These are phyloP conservation scores for Azorinus chamasolen DNA, from an alignment of 2,888 invertebrate genomes.

Conservation along the genomic window DNA sequence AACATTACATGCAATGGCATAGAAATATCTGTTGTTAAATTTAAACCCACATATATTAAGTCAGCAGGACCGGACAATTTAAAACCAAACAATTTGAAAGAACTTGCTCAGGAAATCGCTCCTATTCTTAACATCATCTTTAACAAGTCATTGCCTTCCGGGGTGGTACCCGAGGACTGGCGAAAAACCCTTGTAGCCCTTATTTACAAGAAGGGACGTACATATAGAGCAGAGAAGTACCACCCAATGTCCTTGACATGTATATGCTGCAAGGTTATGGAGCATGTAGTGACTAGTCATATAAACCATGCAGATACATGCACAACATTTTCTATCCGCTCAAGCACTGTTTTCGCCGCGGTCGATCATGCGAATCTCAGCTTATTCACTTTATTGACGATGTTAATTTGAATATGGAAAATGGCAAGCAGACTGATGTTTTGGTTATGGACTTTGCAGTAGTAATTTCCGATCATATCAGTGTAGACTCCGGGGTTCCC, in stretches of 20 bases:
- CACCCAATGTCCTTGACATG: not conserved
- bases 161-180: conserved; percentile 9
- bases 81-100: not conserved
- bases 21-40: too few relatives aligned
- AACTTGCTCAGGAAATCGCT: not conserved
- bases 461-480: not conserved
- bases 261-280: not conserved
- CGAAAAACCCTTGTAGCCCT: not conserved
- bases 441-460: not conserved
- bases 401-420: not conserved
- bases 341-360: not conserved
- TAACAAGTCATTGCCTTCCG: conserved; percentile 5
- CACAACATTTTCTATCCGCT: conserved; percentile 8
- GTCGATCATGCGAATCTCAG: not conserved
- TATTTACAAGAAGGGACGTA: not conserved
- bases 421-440: not conserved
- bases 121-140: conserved; percentile 5
- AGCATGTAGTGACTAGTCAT: conserved; percentile 1
- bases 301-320: not conserved
- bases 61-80: conserved; percentile 10
- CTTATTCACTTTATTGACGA: not conserved
- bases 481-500: conserved; percentile 20
- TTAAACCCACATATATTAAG: not conserved
- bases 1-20: too few relatives aligned
- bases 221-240: not conserved